phyloP scores from a whole-genome alignment of 2,797 vertebrate species.

The Glyptemys insculpta region DNA sequence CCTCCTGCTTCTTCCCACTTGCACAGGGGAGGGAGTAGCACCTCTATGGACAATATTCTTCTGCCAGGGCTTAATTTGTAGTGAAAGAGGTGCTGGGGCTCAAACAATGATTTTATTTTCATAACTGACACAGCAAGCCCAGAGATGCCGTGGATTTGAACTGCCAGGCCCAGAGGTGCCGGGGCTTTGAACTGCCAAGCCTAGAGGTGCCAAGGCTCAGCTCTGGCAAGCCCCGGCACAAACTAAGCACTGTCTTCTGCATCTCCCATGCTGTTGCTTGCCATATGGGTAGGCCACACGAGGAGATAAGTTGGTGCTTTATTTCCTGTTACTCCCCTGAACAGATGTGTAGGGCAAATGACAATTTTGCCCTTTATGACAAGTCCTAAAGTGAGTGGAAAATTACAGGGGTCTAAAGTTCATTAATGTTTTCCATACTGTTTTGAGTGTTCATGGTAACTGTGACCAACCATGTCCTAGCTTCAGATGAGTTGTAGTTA shows the following conservation, averaged over 20 bases:
- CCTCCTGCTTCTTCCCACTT: neutral
- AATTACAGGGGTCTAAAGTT: neutral
- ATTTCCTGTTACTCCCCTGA: neutral
- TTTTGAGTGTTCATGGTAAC: constrained; percentile 9
- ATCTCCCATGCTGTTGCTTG: neutral
- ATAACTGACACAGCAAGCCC: too few relatives aligned
- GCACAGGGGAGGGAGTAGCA: neutral
- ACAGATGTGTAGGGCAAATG: neutral
- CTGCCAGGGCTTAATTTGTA: neutral
- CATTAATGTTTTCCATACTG: neutral
- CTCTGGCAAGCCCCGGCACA: too few relatives aligned
- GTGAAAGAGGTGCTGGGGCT: too few relatives aligned
- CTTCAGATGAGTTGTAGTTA: constrained; percentile 7
- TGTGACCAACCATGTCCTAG: neutral
- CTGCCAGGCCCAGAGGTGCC: too few relatives aligned
- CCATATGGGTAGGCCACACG: neutral
- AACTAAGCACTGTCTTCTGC: neutral
- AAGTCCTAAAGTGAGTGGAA: neutral
- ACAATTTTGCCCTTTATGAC: neutral
- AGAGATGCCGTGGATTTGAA: too few relatives aligned
- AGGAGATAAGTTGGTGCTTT: rapidly evolving
- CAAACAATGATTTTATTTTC: too few relatives aligned
- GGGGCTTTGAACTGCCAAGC: too few relatives aligned
- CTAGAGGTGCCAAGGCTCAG: too few relatives aligned
- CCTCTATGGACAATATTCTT: neutral